phyloP scores from a whole-genome alignment of 2,113 vertebrate genomes.

The Saimiri boliviensis region DNA sequence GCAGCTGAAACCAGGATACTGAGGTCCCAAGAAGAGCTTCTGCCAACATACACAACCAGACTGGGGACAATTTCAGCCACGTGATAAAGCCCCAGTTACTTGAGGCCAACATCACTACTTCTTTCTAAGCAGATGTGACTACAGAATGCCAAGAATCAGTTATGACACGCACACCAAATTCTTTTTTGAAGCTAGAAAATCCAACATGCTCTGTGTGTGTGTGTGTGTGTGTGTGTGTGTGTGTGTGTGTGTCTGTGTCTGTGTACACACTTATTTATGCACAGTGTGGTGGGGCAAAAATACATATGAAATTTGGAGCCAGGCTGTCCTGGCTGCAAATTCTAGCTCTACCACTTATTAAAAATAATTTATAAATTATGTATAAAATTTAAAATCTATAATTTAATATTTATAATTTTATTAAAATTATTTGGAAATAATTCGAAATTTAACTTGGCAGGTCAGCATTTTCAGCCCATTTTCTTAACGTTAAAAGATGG shows the following conservation, averaged over 20 bases:
- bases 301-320: not conserved
- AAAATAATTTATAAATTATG: too few species aligned
- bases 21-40: not conserved
- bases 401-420: too few species aligned
- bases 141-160: not conserved
- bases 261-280: not conserved
- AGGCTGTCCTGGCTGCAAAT: not conserved
- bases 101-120: not conserved
- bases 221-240: not conserved
- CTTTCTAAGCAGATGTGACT: not conserved
- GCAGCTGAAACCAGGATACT: not conserved
- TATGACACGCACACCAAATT: not conserved
- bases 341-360: not conserved
- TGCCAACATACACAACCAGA: not conserved
- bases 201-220: not conserved
- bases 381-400: too few species aligned
- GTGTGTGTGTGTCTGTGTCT: not conserved
- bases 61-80: not conserved
- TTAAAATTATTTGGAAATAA: too few species aligned
- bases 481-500: not conserved
- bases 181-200: not conserved
- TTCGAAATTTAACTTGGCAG: not conserved
- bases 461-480: not conserved
- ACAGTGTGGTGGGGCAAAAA: not conserved
- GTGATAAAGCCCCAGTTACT: not conserved